These are phyloP conservation scores for Nymphicus hollandicus DNA, from an alignment of 2,113 vertebrate genomes.

Conservation along the genomic window DNA sequence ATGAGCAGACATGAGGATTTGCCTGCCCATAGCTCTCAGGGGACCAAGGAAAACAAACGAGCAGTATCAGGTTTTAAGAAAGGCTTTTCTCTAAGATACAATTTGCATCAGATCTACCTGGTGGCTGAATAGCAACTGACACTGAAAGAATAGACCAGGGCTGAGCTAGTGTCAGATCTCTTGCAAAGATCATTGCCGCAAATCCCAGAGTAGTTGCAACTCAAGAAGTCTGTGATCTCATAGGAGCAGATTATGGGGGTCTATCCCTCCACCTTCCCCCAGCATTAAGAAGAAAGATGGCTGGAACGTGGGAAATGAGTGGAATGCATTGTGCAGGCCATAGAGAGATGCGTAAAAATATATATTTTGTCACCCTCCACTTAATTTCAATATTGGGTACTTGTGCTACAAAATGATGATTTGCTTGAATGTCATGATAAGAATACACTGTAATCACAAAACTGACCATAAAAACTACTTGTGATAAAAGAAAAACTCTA, in stretches of 20 bases:
- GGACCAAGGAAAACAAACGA: not conserved
- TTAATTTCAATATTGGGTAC: not conserved
- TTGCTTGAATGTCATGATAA: not conserved
- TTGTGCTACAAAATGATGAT: not conserved
- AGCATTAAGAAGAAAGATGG: not conserved
- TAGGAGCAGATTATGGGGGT: not conserved
- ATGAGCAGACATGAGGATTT: not conserved
- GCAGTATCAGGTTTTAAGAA: not conserved
- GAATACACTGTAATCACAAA: not conserved
- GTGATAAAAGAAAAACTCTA: not conserved
- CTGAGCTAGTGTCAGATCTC: not conserved
- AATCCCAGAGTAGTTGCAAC: not conserved
- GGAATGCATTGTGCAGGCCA: not conserved
- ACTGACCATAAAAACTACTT: not conserved
- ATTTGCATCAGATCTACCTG: not conserved
- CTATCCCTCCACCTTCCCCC: not conserved
- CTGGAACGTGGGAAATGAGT: not conserved
- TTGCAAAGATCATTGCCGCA: not conserved
- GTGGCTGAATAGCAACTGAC: not conserved
- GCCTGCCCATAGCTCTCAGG: not conserved
- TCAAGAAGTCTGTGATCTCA: not conserved
- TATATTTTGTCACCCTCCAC: not conserved
- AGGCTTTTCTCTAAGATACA: not conserved
- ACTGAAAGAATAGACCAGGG: not conserved
- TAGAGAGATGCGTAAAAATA: not conserved